Evolutionary conservation across 1,140 invertebrate species (phyloP).

Genomic region (Leptinotarsa lineolata): DNA sequence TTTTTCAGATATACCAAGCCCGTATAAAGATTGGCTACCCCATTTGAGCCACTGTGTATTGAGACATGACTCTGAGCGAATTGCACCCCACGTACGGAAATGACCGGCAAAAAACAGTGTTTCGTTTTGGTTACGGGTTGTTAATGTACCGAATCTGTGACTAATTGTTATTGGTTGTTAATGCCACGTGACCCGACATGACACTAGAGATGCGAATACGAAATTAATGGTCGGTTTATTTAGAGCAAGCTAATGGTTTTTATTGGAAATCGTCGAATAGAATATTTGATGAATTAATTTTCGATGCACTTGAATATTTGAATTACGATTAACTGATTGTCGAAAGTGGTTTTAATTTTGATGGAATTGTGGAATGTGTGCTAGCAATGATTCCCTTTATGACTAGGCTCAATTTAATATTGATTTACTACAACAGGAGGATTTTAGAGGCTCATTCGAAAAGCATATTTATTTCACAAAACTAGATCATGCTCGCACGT

Average conservation of each 20-base stretch:
- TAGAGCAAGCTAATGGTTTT: slow-evolving; percentile 9
- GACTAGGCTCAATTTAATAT: no score
- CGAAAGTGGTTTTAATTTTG: no score
- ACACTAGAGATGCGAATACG: slow-evolving; percentile 26
- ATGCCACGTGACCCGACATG: slow-evolving; percentile 48
- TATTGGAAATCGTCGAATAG: background rate
- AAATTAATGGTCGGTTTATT: slow-evolving; percentile 25
- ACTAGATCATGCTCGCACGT: no score
- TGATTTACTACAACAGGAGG: no score
- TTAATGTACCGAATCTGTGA: slow-evolving; percentile 54
- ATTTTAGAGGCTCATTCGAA: no score
- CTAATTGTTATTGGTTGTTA: slow-evolving; percentile 55
- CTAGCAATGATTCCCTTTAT: no score
- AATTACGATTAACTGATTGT: no score
- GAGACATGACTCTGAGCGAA: background rate
- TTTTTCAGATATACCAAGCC: no score
- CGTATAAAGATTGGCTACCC: background rate
- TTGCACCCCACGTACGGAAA: slow-evolving; percentile 33
- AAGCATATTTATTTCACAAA: no score
- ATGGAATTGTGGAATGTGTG: no score
- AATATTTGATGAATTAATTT: no score
- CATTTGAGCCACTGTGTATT: slow-evolving; percentile 5
- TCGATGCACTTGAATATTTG: no score
- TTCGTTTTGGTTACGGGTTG: slow-evolving; percentile 44
- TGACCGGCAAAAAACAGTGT: slow-evolving; percentile 47